A percentile compares a stretch with the other conserved stretches of the same genome.
Conservation (phyloP, 2,888 invertebrate species). For the Trachelus tabidus region DNA sequence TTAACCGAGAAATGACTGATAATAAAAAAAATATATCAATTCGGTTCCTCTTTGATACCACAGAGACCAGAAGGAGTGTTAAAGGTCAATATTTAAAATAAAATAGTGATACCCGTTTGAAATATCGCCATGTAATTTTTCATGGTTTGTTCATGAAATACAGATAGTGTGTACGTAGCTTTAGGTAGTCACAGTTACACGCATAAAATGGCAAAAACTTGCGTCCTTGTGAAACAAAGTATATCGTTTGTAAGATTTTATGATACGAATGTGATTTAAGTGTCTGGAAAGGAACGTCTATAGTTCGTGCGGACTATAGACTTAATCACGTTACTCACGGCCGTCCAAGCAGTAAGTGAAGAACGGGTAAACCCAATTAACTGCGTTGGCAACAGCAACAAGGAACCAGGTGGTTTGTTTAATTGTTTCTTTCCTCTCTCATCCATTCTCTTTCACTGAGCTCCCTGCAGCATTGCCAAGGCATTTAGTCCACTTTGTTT, state of each 20-base stretch:
- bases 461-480: background rate
- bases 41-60: background rate
- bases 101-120: background rate
- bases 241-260: background rate
- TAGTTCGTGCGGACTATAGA: background rate
- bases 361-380: background rate
- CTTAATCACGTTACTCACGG: background rate
- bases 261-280: background rate
- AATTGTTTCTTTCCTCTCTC: conserved; percentile 28
- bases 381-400: background rate
- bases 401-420: conserved; percentile 30
- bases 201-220: background rate
- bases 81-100: background rate
- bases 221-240: background rate
- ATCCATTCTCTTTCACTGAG: background rate
- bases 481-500: background rate
- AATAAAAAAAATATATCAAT: background rate
- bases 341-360: background rate
- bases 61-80: background rate
- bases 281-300: background rate
- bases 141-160: too few relatives aligned
- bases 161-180: background rate
- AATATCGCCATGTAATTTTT: background rate
- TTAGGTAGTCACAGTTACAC: background rate
- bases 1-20: background rate